Evolutionary conservation across 2,888 invertebrate species (phyloP), one percentile per base, ranked within the genome.

Genomic region (Chalcosyrphus nemorum): DNA sequence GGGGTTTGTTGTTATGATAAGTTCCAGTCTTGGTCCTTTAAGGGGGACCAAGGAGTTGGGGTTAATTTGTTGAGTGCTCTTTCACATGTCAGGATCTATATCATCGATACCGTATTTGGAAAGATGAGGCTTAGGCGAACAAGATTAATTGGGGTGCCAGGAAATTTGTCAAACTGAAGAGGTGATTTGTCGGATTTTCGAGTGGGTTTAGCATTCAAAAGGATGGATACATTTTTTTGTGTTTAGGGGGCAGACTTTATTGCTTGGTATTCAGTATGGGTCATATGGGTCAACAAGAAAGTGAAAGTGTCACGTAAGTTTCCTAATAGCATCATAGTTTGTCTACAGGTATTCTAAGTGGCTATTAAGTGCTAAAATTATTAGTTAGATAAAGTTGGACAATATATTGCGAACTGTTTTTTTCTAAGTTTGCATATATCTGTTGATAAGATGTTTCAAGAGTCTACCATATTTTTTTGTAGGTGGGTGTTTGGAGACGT

Each of bases 31-130:
- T 41, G 4, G 21, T 50, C 2, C 24, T 38, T 15, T 41, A 38
- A 27, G 4, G 11, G 3, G 9, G 2, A 32, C n/a, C 6, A 24
- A 9, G 43, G 50, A 11, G 13, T 56, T 43, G 57, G 7, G 72
- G 61, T 56, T 61, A 78, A 82, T 82, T 74, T 78, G 72, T 78
- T 82, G 68, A 78, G 77, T 77, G 77, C 43, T 72, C 66, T 77
- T 59, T 38, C 47, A 43, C 41, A 63, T 72, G 52, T 66, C 29
- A 54, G 68, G 32, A 56, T 56, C 41, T 29, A 47, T 68, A 43
- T 74, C 72, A 78, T 47, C 54, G 56, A 63, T 71, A 77, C 56
- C 63, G 59, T 13, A 59, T 24, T 45, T 38, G 4, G 35, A 19
- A 24, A n/a, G 24, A 24, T 6, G 43, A 6, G 27, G 24, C 17